Percentiles rank a stretch among this genome's conserved stretches.
Evolutionary conservation across 2,888 invertebrate genomes (phyloP).

Genomic region (Habrosyne pyritoides): DNA sequence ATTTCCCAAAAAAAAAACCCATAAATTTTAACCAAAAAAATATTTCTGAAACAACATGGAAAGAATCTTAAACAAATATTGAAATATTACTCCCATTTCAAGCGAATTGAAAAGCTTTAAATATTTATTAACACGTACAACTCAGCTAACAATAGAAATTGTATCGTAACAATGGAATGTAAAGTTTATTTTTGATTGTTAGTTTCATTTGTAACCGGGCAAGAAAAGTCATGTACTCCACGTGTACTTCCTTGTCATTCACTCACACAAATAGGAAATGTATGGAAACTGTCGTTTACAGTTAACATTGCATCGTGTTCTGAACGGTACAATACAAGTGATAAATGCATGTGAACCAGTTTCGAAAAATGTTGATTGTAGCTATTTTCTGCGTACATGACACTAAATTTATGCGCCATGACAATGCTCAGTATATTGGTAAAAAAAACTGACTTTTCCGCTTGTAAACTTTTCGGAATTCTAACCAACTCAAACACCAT

Average conservation of each 20-base stretch:
- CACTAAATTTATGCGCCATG: too few relatives aligned
- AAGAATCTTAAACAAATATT: background rate
- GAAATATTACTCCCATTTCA: background rate
- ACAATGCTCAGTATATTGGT: too few relatives aligned
- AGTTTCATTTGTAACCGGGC: background rate
- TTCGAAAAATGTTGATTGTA: background rate
- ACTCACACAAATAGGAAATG: background rate
- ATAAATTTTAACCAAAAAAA: too few relatives aligned
- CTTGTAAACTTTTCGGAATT: too few relatives aligned
- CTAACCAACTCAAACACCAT: too few relatives aligned
- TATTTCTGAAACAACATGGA: too few relatives aligned
- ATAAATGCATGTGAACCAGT: slow-evolving; percentile 3
- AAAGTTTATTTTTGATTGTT: background rate
- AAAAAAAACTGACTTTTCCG: too few relatives aligned
- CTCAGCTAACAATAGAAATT: background rate
- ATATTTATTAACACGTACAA: background rate
- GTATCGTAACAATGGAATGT: background rate
- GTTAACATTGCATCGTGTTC: slow-evolving; percentile 7
- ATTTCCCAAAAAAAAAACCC: too few relatives aligned
- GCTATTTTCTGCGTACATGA: background rate
- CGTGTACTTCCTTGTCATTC: background rate
- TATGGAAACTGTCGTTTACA: slow-evolving; percentile 3
- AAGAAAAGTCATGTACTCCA: background rate
- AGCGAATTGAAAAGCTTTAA: background rate
- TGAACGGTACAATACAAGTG: background rate